phyloP scores from a whole-genome alignment of 2,113 vertebrate species.

The Paramormyrops kingsleyae region DNA sequence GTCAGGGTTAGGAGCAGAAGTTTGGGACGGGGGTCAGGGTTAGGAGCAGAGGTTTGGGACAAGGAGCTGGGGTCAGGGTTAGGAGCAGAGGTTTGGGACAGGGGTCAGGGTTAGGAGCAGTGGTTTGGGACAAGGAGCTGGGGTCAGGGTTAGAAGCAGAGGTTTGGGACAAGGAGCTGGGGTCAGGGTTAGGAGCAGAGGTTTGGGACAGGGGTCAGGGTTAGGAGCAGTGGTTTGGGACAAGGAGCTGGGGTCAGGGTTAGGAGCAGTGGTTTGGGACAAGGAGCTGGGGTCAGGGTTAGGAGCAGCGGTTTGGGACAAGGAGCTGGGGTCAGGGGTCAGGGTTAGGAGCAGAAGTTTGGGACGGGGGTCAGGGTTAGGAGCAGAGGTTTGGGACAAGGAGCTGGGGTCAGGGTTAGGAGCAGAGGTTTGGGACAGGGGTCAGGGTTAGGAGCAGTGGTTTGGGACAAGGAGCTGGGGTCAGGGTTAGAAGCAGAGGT shows the following conservation, averaged over 20 bases:
- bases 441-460: background rate
- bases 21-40: background rate
- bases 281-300: no score
- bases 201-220: background rate
- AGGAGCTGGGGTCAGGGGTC: background rate
- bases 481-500: background rate
- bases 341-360: background rate
- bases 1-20: no score
- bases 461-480: background rate
- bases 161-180: no score
- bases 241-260: no score
- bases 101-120: no score
- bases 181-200: background rate
- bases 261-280: no score
- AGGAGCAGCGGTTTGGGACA: no score
- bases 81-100: background rate
- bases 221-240: no score
- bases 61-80: background rate
- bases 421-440: background rate
- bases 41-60: background rate
- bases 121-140: no score
- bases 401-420: background rate
- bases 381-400: background rate
- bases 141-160: no score
- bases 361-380: background rate